Conservation (phyloP, 1,140 invertebrate genomes). For the Diorhabda elongata region DNA sequence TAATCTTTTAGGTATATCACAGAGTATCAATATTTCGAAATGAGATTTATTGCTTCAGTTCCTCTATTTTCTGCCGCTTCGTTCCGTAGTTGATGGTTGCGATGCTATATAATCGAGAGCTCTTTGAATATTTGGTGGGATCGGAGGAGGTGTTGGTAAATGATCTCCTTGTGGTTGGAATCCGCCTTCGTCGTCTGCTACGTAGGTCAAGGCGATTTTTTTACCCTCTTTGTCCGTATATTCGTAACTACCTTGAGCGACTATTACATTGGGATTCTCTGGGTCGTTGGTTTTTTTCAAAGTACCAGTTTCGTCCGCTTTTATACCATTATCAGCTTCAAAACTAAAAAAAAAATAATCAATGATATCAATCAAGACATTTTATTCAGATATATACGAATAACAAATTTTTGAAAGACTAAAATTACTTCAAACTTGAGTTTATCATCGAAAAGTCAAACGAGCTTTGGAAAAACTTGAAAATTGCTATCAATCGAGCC, state of each 20-base stretch:
- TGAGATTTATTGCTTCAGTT: no score
- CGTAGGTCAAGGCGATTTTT: constrained; percentile 69
- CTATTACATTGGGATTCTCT: constrained; percentile 57
- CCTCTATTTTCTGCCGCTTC: constrained; percentile 28
- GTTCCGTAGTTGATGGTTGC: constrained; percentile 45
- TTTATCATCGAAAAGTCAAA: no score
- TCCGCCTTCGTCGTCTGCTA: constrained; percentile 73
- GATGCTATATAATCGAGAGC: constrained; percentile 62
- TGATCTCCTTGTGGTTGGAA: constrained; percentile 70
- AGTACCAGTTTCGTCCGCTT: constrained; percentile 61
- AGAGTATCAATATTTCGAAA: no score
- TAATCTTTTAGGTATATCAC: no score
- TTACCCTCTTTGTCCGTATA: constrained; percentile 80
- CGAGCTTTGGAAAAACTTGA: no score
- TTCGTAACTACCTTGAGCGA: constrained; percentile 68
- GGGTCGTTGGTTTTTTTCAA: constrained; percentile 60
- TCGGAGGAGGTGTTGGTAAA: constrained; percentile 68
- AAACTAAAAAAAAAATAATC: constrained; percentile 54
- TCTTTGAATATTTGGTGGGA: constrained; percentile 71
- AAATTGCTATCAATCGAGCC: no score
- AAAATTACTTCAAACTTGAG: no score
- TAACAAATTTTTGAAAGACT: no score
- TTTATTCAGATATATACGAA: no score
- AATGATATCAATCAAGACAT: no score
- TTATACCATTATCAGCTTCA: constrained; percentile 70